A percentile compares a stretch with the other conserved stretches of the same genome.
These are phyloP conservation scores for Equus przewalskii DNA, from an alignment of 2,113 vertebrate genomes.

Conservation along the genomic window DNA sequence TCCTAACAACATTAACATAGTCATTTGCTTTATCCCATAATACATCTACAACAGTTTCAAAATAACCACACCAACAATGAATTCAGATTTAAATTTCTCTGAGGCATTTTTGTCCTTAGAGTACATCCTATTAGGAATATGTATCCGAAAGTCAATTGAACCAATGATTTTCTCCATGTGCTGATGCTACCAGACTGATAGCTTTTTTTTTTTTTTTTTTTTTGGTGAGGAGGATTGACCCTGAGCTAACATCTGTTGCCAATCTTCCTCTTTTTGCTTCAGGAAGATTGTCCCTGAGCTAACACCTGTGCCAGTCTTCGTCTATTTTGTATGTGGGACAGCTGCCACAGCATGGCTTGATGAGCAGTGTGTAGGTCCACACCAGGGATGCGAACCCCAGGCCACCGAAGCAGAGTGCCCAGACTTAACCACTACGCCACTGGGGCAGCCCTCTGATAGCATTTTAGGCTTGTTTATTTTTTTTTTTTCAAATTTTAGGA, in stretches of 20 bases:
- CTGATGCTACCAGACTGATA: accelerated
- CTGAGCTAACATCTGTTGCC: no score
- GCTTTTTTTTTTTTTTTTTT: background rate
- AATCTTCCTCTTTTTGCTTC: no score
- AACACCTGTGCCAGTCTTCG: no score
- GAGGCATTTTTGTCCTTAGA: background rate
- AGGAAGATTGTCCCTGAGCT: no score
- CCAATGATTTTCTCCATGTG: background rate
- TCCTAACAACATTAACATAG: background rate
- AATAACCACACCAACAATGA: background rate
- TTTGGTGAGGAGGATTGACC: no score
- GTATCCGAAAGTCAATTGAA: accelerated
- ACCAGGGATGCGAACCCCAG: no score
- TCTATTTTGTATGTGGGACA: no score
- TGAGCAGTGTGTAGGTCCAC: no score
- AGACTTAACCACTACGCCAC: no score
- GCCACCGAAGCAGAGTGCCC: no score
- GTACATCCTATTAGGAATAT: background rate
- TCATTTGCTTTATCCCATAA: background rate
- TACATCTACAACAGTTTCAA: background rate
- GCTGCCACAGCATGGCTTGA: no score
- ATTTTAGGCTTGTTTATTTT: background rate
- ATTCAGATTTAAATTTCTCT: background rate
- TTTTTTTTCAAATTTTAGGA: background rate
- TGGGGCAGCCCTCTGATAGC: background rate